These are phyloP conservation scores for Leptopilina myrica DNA, from an alignment of 2,888 invertebrate genomes.

Conservation along the genomic window DNA sequence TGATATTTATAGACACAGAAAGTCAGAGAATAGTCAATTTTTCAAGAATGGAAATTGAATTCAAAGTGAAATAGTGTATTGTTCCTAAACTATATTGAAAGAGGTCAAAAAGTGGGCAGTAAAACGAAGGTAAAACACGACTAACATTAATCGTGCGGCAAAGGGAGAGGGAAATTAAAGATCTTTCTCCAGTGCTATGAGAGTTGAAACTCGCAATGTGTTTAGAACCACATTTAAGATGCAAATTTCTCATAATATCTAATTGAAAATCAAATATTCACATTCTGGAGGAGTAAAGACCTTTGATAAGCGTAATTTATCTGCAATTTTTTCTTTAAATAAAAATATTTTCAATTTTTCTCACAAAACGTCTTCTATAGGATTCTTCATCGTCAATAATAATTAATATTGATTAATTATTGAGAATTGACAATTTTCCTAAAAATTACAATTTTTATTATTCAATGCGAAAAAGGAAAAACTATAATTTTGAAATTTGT, in stretches of 20 bases:
- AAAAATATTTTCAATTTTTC: not conserved
- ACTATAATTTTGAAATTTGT: too few relatives aligned
- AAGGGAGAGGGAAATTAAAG: slow-evolving; percentile 22
- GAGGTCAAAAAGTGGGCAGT: slow-evolving; percentile 35
- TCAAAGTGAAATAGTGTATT: not conserved
- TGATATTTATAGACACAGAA: too few relatives aligned
- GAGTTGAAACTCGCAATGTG: not conserved
- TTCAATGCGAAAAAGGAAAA: too few relatives aligned
- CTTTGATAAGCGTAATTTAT: not conserved
- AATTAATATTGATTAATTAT: too few relatives aligned
- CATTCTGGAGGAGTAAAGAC: slow-evolving; percentile 8
- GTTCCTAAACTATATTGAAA: slow-evolving; percentile 25
- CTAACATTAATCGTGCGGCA: slow-evolving; percentile 19
- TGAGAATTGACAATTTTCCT: too few relatives aligned
- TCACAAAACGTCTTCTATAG: too few relatives aligned
- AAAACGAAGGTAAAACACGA: slow-evolving; percentile 37
- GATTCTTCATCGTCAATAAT: too few relatives aligned
- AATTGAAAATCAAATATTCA: slow-evolving; percentile 33
- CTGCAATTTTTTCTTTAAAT: not conserved
- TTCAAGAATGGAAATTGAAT: not conserved
- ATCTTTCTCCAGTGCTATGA: slow-evolving; percentile 32
- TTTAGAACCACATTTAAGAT: slow-evolving; percentile 33
- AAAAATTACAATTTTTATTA: too few relatives aligned
- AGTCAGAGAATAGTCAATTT: too few relatives aligned
- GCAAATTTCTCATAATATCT: slow-evolving; percentile 12